phyloP scores from a whole-genome alignment of 1,140 invertebrate species.

The Aphelenchoides fujianensis region DNA sequence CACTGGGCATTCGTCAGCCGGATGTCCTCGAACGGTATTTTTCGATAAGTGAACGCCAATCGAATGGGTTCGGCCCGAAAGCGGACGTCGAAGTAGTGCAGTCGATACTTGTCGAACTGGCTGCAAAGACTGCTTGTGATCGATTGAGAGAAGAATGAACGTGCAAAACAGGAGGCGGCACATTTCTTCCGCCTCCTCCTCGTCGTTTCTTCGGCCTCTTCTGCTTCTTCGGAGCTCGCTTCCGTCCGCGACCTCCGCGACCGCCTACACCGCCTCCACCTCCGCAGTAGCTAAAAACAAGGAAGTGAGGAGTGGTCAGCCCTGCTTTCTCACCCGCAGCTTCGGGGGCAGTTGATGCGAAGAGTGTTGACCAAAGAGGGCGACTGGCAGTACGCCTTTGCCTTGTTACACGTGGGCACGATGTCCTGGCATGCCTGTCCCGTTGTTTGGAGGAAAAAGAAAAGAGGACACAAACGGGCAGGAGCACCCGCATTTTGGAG shows the following conservation, averaged over 20 bases:
- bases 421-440: background rate
- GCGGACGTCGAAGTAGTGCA: conserved; percentile 27
- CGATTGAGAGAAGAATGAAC: too few species aligned
- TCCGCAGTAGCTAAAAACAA: too few species aligned
- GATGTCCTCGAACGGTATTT: conserved; percentile 35
- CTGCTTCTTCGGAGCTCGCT: background rate
- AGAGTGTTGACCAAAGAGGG: background rate
- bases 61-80: conserved; percentile 29
- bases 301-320: too few species aligned
- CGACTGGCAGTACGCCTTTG: background rate
- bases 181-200: too few species aligned
- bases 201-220: too few species aligned
- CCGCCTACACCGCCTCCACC: too few species aligned
- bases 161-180: too few species aligned
- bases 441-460: background rate
- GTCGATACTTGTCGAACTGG: too few species aligned
- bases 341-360: background rate
- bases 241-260: background rate
- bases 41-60: conserved; percentile 28
- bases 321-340: background rate
- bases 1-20: conserved; percentile 16
- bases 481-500: too few species aligned
- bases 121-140: too few species aligned
- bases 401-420: background rate
- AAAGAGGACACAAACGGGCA: too few species aligned